A percentile compares a stretch with the other conserved stretches of the same genome.
These are phyloP conservation scores for Drosophila setifemur DNA, from an alignment of 1,140 invertebrate species.

Conservation along the genomic window DNA sequence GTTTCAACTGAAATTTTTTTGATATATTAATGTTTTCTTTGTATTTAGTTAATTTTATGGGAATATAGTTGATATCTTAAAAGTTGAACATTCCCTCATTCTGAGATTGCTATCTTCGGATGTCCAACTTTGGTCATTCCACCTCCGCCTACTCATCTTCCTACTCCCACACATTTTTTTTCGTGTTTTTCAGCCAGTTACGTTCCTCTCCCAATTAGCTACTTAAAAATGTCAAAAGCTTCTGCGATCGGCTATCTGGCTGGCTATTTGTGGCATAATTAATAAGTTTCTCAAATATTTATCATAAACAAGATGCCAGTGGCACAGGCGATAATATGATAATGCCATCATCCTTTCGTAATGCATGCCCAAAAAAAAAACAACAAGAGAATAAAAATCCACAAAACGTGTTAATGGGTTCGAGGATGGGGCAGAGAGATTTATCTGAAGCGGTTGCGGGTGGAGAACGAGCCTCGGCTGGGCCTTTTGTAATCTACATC, in stretches of 20 bases:
- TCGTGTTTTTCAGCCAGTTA: neutral
- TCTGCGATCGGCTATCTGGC: conserved; percentile 23
- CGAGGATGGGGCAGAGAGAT: conserved; percentile 16
- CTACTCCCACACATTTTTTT: conserved; percentile 5
- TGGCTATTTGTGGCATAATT: conserved; percentile 77
- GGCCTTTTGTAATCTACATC: conserved; percentile 67
- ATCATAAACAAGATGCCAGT: conserved; percentile 71
- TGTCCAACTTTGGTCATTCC: conserved; percentile 31
- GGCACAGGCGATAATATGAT: conserved; percentile 66
- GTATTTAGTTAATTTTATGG: neutral
- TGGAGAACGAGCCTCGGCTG: conserved; percentile 15
- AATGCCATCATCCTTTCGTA: conserved; percentile 62
- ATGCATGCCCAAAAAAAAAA: conserved; percentile 30
- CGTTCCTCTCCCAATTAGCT: conserved; percentile 42
- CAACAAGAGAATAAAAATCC: conserved; percentile 34
- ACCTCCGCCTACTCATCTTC: neutral
- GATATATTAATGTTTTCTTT: neutral
- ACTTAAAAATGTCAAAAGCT: conserved; percentile 44
- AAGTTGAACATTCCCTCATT: neutral
- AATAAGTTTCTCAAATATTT: conserved; percentile 77
- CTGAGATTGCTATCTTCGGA: conserved; percentile 9
- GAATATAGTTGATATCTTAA: too few relatives aligned
- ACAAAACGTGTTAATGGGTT: conserved; percentile 52
- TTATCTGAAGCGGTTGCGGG: conserved; percentile 35
- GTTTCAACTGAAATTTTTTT: neutral